Evolutionary conservation across 2,888 invertebrate species (phyloP).

Genomic region (Drosophila macrospina): DNA sequence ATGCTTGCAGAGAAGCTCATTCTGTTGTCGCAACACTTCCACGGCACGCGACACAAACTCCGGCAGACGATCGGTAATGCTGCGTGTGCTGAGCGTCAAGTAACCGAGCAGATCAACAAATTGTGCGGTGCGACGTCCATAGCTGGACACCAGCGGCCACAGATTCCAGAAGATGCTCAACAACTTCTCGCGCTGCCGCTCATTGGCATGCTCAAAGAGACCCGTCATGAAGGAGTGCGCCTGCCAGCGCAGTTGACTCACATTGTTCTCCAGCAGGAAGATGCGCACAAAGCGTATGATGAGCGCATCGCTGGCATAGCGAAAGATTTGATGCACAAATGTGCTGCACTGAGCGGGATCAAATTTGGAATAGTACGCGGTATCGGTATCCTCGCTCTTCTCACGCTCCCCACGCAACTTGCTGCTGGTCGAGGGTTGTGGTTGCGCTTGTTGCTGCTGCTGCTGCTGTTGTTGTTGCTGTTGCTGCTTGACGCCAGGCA

Average conservation of each 20-base stretch:
- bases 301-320: constrained; percentile 86
- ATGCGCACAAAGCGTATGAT: constrained; percentile 91
- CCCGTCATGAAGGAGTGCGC: constrained; percentile 94
- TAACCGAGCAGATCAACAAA: constrained; percentile 98
- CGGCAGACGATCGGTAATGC: constrained; percentile 88
- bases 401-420: constrained; percentile 88
- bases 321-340: constrained; percentile 90
- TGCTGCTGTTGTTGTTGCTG: constrained; percentile 43
- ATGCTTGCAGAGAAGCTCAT: constrained; percentile 94
- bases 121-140: constrained; percentile 97
- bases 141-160: constrained; percentile 95
- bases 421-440: constrained; percentile 31
- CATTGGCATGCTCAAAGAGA: constrained; percentile 93
- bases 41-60: constrained; percentile 95
- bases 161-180: constrained; percentile 95
- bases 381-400: constrained; percentile 89
- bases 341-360: constrained; percentile 89
- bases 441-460: constrained; percentile 10
- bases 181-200: constrained; percentile 91
- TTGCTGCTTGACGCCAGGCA: constrained; percentile 54
- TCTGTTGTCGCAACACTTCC: constrained; percentile 94
- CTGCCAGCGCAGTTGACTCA: constrained; percentile 97
- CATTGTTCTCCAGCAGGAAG: constrained; percentile 96
- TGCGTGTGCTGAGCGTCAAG: constrained; percentile 94
- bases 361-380: constrained; percentile 87